Evolutionary conservation across 2,888 invertebrate species (phyloP).

Genomic region (Automeris io): DNA sequence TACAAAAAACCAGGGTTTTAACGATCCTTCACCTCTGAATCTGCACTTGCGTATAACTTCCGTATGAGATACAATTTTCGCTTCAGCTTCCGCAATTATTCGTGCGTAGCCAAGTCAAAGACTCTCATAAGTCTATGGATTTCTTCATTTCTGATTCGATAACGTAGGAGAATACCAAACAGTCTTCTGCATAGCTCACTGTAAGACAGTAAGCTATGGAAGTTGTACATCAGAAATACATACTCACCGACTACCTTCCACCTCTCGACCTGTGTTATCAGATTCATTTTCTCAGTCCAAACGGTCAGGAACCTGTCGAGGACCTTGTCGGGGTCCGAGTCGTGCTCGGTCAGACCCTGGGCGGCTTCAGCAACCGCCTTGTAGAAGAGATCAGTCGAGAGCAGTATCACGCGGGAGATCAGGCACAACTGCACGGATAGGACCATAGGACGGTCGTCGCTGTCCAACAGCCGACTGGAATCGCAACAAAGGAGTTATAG

Average conservation of each 20-base stretch:
- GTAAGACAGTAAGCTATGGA: no score
- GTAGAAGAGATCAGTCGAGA: slow-evolving; percentile 81
- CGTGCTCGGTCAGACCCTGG: slow-evolving; percentile 51
- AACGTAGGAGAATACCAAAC: no score
- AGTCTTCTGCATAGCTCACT: no score
- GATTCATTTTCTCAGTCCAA: slow-evolving; percentile 88
- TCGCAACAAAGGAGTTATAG: background rate
- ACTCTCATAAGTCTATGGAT: no score
- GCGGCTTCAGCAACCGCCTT: slow-evolving; percentile 71
- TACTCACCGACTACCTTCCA: slow-evolving; percentile 87
- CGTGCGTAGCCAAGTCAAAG: no score
- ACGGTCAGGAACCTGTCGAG: slow-evolving; percentile 83
- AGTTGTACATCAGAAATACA: no score
- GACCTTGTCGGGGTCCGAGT: slow-evolving; percentile 79
- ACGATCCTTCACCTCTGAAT: no score
- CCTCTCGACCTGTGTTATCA: slow-evolving; percentile 86
- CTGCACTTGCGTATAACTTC: no score
- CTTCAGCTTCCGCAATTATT: no score
- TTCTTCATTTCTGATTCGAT: no score
- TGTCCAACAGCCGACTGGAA: slow-evolving; percentile 80
- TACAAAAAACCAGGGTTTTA: no score
- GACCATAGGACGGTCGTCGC: slow-evolving; percentile 83
- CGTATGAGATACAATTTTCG: no score
- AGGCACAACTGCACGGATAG: slow-evolving; percentile 88
- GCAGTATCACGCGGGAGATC: slow-evolving; percentile 85